These are phyloP conservation scores for Operophtera brumata DNA, from an alignment of 2,888 invertebrate species.

Conservation along the genomic window DNA sequence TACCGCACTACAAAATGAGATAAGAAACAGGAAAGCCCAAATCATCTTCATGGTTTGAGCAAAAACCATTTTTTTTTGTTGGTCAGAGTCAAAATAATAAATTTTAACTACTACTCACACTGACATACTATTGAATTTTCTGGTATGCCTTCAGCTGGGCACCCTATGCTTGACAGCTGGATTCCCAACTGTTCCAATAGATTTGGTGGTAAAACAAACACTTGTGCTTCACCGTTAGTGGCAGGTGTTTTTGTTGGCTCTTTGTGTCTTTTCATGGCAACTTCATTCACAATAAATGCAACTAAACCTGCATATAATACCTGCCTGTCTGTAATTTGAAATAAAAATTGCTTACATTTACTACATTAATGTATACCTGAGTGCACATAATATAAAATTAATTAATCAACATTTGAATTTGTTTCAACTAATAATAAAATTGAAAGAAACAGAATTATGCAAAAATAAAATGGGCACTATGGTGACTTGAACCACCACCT, in stretches of 20 bases:
- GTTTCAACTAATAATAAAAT: not conserved
- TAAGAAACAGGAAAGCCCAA: too few species aligned
- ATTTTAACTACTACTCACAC: not conserved
- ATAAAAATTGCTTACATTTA: not conserved
- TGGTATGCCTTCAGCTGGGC: conserved; percentile 2
- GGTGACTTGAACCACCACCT: conserved; percentile 17
- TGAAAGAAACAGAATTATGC: not conserved
- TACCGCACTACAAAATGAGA: too few species aligned
- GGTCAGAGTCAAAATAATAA: not conserved
- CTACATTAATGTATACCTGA: not conserved
- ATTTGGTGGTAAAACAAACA: conserved; percentile 70
- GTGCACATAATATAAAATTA: too few species aligned
- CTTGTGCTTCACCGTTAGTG: conserved; percentile 43
- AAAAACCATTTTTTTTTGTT: too few species aligned
- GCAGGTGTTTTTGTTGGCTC: conserved; percentile 34
- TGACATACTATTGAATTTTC: conserved; percentile 1
- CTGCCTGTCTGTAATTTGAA: not conserved
- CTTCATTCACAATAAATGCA: not conserved
- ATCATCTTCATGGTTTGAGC: too few species aligned
- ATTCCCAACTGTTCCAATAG: conserved; percentile 71
- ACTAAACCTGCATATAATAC: not conserved
- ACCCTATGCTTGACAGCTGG: conserved; percentile 41
- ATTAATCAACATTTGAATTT: too few species aligned
- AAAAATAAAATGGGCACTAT: conserved; percentile 5
- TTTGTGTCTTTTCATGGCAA: conserved; percentile 37